Conservation (phyloP, 2,888 invertebrate species). For the Aelia acuminata region DNA sequence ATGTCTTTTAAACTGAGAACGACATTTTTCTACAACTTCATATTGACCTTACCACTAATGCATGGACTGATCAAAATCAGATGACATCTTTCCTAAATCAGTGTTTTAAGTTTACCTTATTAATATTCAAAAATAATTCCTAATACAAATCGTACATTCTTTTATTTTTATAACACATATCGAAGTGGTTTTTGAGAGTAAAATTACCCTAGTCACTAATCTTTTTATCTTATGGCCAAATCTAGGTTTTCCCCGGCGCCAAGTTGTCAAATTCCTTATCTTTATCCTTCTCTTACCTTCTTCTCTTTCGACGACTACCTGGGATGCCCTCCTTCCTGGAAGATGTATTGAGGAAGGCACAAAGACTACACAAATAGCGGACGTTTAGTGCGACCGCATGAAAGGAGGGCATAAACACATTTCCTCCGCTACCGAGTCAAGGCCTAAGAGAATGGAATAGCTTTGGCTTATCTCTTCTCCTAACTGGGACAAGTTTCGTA, state of each 20-base stretch:
- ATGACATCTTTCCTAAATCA: no score
- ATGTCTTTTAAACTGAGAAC: no score
- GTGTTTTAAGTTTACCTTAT: no score
- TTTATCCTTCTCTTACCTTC: background rate
- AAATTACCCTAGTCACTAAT: no score
- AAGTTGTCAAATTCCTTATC: background rate
- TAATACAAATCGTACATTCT: no score
- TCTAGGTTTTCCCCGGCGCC: background rate
- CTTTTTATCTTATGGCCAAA: no score
- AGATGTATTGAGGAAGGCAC: background rate
- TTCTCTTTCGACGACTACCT: background rate
- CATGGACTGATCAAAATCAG: no score
- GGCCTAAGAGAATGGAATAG: constrained; percentile 2
- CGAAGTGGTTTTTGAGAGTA: no score
- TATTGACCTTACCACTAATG: no score
- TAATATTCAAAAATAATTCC: no score
- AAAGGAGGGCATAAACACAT: background rate
- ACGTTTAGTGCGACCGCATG: background rate
- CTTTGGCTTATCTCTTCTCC: background rate
- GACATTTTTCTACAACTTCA: no score
- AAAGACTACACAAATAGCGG: constrained; percentile 2
- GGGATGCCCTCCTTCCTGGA: background rate
- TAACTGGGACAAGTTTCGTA: background rate
- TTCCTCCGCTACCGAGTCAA: constrained; percentile 1
- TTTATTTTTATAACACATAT: no score